A percentile compares a stretch with the other conserved stretches of the same genome.
Evolutionary conservation across 2,797 vertebrate species (phyloP).

Genomic region (Scarus forsteni): DNA sequence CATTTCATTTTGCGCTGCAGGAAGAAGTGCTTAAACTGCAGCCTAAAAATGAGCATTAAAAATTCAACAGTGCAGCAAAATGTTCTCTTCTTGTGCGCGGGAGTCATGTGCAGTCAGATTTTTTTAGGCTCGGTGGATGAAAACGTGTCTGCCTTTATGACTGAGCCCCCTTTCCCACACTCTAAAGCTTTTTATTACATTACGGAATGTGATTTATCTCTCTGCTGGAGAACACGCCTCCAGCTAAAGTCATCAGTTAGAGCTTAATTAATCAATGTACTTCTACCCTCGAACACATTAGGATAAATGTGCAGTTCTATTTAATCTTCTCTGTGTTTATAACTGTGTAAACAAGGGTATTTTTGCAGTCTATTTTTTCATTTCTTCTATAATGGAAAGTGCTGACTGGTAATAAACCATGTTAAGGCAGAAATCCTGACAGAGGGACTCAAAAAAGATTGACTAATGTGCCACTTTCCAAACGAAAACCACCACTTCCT

Average conservation of each 20-base stretch:
- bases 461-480: neutral
- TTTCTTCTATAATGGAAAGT: neutral
- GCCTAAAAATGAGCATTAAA: slow-evolving; percentile 27
- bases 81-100: slow-evolving; percentile 13
- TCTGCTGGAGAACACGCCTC: slow-evolving; percentile 6
- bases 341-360: neutral
- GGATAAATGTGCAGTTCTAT: slow-evolving; percentile 13
- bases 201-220: slow-evolving; percentile 9
- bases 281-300: slow-evolving; percentile 17
- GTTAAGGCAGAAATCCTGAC: neutral
- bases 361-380: neutral
- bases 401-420: neutral
- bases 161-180: slow-evolving; percentile 13
- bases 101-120: slow-evolving; percentile 24
- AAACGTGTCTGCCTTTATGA: neutral
- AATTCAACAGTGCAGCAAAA: slow-evolving; percentile 18
- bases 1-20: slow-evolving; percentile 13
- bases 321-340: neutral
- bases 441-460: neutral
- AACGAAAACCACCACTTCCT: slow-evolving; percentile 1
- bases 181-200: neutral
- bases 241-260: slow-evolving; percentile 27
- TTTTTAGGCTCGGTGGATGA: slow-evolving; percentile 20
- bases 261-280: slow-evolving; percentile 31
- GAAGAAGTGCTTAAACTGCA: slow-evolving; percentile 29